Evolutionary conservation across 2,888 invertebrate species (phyloP).

Genomic region (Oxycera nigricornis): DNA sequence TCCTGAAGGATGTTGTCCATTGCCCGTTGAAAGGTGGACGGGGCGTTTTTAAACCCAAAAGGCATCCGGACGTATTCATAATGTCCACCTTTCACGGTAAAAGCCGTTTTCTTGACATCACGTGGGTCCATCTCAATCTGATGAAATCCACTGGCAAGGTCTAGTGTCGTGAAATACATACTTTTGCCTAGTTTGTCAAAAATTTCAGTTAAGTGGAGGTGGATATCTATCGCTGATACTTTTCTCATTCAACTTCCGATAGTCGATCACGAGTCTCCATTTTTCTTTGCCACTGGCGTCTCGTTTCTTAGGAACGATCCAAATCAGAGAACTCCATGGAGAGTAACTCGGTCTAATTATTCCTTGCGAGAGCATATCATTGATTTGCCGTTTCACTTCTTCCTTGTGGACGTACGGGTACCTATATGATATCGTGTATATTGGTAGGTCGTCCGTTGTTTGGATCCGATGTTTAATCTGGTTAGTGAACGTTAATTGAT

Average conservation of each 20-base stretch:
- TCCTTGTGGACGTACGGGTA: slow-evolving; percentile 24
- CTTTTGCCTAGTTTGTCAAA: background rate
- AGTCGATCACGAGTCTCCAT: slow-evolving; percentile 49
- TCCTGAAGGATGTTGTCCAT: slow-evolving; percentile 1
- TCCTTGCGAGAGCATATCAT: slow-evolving; percentile 37
- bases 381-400: slow-evolving; percentile 37
- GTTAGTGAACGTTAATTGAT: too few relatives aligned
- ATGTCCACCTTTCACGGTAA: slow-evolving; percentile 40
- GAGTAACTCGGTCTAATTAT: slow-evolving; percentile 35
- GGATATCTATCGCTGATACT: background rate
- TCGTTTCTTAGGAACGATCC: slow-evolving; percentile 47
- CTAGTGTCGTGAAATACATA: background rate
- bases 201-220: background rate
- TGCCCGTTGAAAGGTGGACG: slow-evolving; percentile 1
- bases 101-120: slow-evolving; percentile 52
- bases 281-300: slow-evolving; percentile 40
- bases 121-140: slow-evolving; percentile 52
- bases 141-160: slow-evolving; percentile 51
- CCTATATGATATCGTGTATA: too few relatives aligned
- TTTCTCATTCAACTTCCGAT: slow-evolving; percentile 20
- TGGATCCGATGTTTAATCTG: too few relatives aligned
- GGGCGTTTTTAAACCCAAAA: slow-evolving; percentile 10
- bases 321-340: slow-evolving; percentile 39
- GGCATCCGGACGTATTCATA: slow-evolving; percentile 35
- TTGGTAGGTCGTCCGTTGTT: too few relatives aligned